phyloP scores from a whole-genome alignment of 1,140 invertebrate genomes.

The Helicorthomorpha holstii region DNA sequence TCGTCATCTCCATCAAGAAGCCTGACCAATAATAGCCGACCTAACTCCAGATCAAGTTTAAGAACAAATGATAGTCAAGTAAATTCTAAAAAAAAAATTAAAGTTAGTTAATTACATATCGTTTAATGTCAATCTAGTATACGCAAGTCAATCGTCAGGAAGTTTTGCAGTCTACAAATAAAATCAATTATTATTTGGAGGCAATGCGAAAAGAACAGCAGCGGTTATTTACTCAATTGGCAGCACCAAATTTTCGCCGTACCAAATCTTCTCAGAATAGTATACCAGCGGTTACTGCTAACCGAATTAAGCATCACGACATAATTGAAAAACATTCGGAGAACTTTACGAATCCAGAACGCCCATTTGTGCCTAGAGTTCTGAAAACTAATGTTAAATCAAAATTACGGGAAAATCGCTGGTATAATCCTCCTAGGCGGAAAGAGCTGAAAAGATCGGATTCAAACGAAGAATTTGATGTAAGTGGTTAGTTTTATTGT shows the following conservation, averaged over 20 bases:
- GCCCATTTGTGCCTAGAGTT: background rate
- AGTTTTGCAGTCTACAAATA: background rate
- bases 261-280: background rate
- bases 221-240: background rate
- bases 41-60: background rate
- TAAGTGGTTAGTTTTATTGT: too few relatives aligned
- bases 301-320: background rate
- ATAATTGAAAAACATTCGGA: background rate
- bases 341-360: background rate
- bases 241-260: background rate
- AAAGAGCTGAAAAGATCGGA: too few relatives aligned
- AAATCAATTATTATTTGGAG: conserved; percentile 1
- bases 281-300: background rate
- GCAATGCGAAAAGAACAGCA: background rate
- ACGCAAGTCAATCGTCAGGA: background rate
- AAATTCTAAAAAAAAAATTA: too few relatives aligned
- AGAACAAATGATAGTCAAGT: background rate
- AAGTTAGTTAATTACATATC: too few relatives aligned
- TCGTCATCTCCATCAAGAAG: background rate
- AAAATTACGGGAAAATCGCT: background rate
- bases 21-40: background rate
- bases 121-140: too few relatives aligned
- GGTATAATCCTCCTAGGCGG: background rate
- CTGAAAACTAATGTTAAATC: background rate
- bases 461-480: too few relatives aligned